Base-by-base conservation (phyloP, 2,113 vertebrate genomes). In the Festucalex cinctus region DNA sequence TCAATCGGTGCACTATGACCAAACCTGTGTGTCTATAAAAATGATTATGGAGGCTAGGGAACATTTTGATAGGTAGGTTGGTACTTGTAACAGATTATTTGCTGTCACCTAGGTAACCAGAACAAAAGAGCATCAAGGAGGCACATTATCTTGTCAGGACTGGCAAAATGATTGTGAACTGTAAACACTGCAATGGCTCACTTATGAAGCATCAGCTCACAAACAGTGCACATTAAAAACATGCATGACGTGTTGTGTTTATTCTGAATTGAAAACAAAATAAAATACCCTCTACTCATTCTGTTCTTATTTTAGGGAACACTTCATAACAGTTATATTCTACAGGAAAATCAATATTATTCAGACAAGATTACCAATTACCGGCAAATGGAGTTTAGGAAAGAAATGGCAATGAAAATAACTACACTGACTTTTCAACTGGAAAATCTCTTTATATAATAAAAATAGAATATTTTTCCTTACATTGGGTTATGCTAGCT, bases 81-180 rank as follows among this genome's bases (percentile, higher is more conserved):
- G 62, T 65, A 73, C 37, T 78, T 81, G 80, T 66, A 13, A 49
- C 39, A 51, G 46, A 66, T 68, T 49, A 74, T 65, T 73, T 36
- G n/a, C 69, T 68, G 80, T 87, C 82, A 70, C 81, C 79, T 37
- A 78, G 81, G 85, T 66, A 62, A 86, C 70, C 20, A 68, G 78
- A 83, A 84, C 65, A 76, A 83, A 80, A 82, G 67, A 19, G 48
- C 43, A 22, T 51, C 46, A 51, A 37, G 9, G 44, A 62, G 41
- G 57, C 43, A 43, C 73, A 86, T 86, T 84, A 86, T 74, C 77
- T 75, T 85, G 71, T 80, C 77, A 82, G 79, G 63, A 44, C 22
- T 37, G 36, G 64, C 35, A 36, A 61, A 32, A 37, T 49, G 2
- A 76, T 74, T 58, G 60, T 66, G 39, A 62, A 24, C 60, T 24